Evolutionary conservation across 2,797 vertebrate species (phyloP).

Genomic region (Labroides dimidiatus): DNA sequence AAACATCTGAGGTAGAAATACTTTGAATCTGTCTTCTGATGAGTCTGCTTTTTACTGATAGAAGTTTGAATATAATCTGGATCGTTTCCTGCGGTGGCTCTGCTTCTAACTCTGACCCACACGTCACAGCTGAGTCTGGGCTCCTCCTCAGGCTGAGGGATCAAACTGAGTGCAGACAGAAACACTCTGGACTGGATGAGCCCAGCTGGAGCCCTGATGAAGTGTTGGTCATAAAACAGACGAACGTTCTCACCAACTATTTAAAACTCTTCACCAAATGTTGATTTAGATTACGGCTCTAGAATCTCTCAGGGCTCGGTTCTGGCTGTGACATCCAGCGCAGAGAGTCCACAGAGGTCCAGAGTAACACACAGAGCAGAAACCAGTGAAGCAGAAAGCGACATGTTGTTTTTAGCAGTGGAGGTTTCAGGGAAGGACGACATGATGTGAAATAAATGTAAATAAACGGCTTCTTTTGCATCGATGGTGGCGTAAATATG

Average conservation of each 20-base stretch:
- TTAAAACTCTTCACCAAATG: constrained; percentile 52
- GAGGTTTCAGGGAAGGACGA: constrained; percentile 4
- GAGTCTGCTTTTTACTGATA: no score
- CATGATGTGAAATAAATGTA: constrained; percentile 16
- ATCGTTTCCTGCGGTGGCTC: constrained; percentile 4
- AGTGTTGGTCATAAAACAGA: constrained; percentile 57
- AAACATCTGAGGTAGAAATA: no score
- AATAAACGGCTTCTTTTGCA: constrained; percentile 2
- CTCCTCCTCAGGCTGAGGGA: constrained; percentile 26
- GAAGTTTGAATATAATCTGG: no score
- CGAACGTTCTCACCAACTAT: constrained; percentile 37
- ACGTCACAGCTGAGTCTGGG: constrained; percentile 20
- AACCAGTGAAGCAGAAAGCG: constrained; percentile 2
- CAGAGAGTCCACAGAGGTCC: constrained; percentile 3
- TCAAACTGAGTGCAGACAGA: constrained; percentile 23
- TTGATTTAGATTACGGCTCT: constrained; percentile 33
- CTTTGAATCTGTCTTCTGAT: no score
- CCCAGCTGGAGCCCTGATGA: constrained; percentile 43
- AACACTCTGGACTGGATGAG: constrained; percentile 25
- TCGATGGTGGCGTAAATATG: constrained; percentile 18
- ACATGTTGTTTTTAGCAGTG: constrained; percentile 6
- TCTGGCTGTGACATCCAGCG: constrained; percentile 13
- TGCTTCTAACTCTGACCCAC: constrained; percentile 7
- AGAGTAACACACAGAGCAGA: constrained; percentile 46
- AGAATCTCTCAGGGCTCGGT: constrained; percentile 13